Percentiles rank a stretch among this genome's conserved stretches.
These are phyloP conservation scores for Cantharis nigra DNA, from an alignment of 2,888 invertebrate genomes.

Conservation along the genomic window DNA sequence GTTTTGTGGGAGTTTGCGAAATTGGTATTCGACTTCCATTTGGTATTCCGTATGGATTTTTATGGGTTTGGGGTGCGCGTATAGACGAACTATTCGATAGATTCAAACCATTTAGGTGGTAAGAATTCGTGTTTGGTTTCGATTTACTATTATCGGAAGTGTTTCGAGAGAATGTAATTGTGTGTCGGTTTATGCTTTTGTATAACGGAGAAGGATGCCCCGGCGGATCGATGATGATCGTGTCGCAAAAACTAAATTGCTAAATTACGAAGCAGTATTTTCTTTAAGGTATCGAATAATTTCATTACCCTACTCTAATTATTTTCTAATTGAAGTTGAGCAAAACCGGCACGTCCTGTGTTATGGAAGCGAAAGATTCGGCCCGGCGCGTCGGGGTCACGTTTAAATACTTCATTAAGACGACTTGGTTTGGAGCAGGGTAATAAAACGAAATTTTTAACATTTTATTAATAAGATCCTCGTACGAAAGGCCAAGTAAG, in stretches of 20 bases:
- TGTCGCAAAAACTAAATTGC: slow-evolving; percentile 48
- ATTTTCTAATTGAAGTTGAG: slow-evolving; percentile 46
- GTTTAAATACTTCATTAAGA: slow-evolving; percentile 27
- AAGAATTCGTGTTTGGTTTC: slow-evolving; percentile 22
- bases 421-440: slow-evolving; percentile 24
- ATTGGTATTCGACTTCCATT: not conserved
- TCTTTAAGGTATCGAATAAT: slow-evolving; percentile 43
- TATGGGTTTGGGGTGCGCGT: slow-evolving; percentile 6
- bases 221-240: slow-evolving; percentile 20
- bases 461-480: slow-evolving; percentile 37
- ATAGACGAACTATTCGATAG: slow-evolving; percentile 22
- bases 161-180: slow-evolving; percentile 31
- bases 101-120: slow-evolving; percentile 26
- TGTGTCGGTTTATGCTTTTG: not conserved
- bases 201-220: not conserved
- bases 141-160: slow-evolving; percentile 32
- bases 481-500: slow-evolving; percentile 6
- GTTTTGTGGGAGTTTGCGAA: not conserved
- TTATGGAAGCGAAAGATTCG: slow-evolving; percentile 8
- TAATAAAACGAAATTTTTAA: slow-evolving; percentile 38
- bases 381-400: slow-evolving; percentile 14
- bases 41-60: slow-evolving; percentile 15
- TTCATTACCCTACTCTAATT: slow-evolving; percentile 46
- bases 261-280: slow-evolving; percentile 49
- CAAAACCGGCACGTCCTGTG: slow-evolving; percentile 11